Evolutionary conservation across 2,888 invertebrate species (phyloP), one percentile per base, ranked within the genome.

Genomic region (Eueremaeus valkanovi): DNA sequence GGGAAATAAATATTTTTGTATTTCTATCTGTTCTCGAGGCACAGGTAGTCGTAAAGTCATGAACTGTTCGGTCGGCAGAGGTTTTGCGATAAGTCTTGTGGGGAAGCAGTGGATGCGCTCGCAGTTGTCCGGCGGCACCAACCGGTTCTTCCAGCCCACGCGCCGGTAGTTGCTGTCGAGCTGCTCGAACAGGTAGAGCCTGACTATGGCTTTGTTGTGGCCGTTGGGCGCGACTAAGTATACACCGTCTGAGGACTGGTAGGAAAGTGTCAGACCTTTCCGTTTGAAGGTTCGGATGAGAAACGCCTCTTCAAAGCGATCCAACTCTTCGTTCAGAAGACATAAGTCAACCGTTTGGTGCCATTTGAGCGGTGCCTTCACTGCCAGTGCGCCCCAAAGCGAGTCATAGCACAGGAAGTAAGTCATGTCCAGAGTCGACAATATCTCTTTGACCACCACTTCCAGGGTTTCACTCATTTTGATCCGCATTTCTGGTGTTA

Each of bases 1-100:
- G 0, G 86, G 86, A 80, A 86, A 88, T 72, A 87, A 85, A 81
- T 87, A 87, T 80, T 88, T 88, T 78, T 87, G 86, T 61, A 88
- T 83, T 81, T 88, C 87, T 51, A 87, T 85, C 73, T 86, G 86
- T 80, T 87, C 87, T 68, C 85, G 81, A 1, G 88, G 87, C 21
- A 86, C 86, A 9, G 81, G 80, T 29, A 82, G 73, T 29, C 76
- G 78, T 75, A 80, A 76, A 27, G 78, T 79, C 55, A 80, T 78
- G 68, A 87, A 82, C 21, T 83, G 80, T 61, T 83, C 81, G 18
- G 81, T 81, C 36, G 86, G 85, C 75, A 87, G 82, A 0, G 87
- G 87, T 42, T 83, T 81, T 49, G 84, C 82, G 18, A 85, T 83
- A 45, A 87, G 82, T 73, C 84, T 82, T 1, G 84, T 84, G 1